Conservation (phyloP, 2,113 vertebrate genomes). For the Holacanthus passer region DNA sequence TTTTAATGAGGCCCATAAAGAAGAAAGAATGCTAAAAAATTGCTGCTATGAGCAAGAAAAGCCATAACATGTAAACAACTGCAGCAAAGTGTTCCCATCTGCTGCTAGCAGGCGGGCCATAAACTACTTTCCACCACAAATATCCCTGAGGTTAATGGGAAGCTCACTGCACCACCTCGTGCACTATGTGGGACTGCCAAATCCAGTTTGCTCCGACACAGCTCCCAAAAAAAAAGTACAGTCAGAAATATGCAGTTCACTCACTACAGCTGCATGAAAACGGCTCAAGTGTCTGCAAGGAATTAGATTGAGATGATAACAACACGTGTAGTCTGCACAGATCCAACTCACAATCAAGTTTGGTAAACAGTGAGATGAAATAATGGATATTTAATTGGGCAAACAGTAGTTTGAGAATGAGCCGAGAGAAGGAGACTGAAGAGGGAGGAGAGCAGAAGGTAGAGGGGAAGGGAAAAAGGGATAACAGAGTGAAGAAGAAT, state of each 20-base stretch:
- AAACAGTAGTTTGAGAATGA: slow-evolving; percentile 27
- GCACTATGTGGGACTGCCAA: slow-evolving; percentile 56
- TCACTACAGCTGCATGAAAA: slow-evolving; percentile 35
- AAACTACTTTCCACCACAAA: slow-evolving; percentile 75
- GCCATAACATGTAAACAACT: slow-evolving; percentile 77
- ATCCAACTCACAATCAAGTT: slow-evolving; percentile 20
- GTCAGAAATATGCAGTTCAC: slow-evolving; percentile 51
- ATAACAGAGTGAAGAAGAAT: slow-evolving; percentile 14
- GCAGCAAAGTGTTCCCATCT: slow-evolving; percentile 83
- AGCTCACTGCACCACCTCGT: slow-evolving; percentile 62
- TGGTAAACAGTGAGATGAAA: slow-evolving; percentile 45
- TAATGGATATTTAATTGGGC: slow-evolving; percentile 28
- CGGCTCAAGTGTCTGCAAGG: background rate
- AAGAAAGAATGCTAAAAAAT: slow-evolving; percentile 46
- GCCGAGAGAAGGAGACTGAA: slow-evolving; percentile 5
- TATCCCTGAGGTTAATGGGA: slow-evolving; percentile 77
- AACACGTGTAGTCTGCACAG: slow-evolving; percentile 1
- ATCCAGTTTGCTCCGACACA: slow-evolving; percentile 65
- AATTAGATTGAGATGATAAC: slow-evolving; percentile 36
- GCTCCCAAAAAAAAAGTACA: slow-evolving; percentile 34
- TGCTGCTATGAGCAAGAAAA: slow-evolving; percentile 75
- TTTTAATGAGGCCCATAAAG: slow-evolving; percentile 67
- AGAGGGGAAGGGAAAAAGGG: background rate
- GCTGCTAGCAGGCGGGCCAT: slow-evolving; percentile 71
- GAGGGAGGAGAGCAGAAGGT: background rate